Evolutionary conservation across 30 jellyfish, hydroid and myxozoan species (phyloP), one percentile per base, ranked within the genome.

Genomic region (Nemopilema nomurai): DNA sequence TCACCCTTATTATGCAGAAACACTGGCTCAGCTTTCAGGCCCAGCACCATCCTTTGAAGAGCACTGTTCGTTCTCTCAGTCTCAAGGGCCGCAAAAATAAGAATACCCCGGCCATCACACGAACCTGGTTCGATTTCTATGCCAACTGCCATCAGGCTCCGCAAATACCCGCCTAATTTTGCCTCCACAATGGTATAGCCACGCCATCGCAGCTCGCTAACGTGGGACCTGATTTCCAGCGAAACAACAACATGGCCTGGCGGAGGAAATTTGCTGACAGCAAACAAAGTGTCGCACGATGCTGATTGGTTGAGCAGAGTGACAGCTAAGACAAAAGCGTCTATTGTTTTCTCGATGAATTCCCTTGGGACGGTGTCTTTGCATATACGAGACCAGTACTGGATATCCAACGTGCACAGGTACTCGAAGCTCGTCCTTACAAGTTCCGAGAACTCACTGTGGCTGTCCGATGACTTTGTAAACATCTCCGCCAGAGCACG

Each of bases 71-170:
- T 84, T 67, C 76, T 71, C 28, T 84, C 93, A 28, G 52, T 21
- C 7, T 57, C 26, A 8, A 79, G 89, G 49, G 83, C 66, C 1
- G 93, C 93, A 68, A 90, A 90, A 27, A 31, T 74, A 1, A 81
- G 23, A 8, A 16, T 67, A 29, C 51, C 32, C 33, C 50, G 57
- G 49, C 77, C 76, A 63, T 72, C 90, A 71, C 86, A 21, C 13
- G 93, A 84, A 4, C 99, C 99, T 19, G 99, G 97, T 28, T 31
- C 57, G 32, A 95, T 89, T 3, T 67, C 71, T 18, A 81, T 80
- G 3, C 97, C 97, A 30, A 77, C n/a, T 13, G 77, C 85, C n/a
- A 86, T 19, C 28, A 95, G 86, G 29, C 69, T 76, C 25, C 99
- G 80, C 18, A 86, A 19, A 57, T 88, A 83, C 52, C 93, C 84